Conservation (phyloP, 2,113 vertebrate genomes). For the Alethe diademata region DNA sequence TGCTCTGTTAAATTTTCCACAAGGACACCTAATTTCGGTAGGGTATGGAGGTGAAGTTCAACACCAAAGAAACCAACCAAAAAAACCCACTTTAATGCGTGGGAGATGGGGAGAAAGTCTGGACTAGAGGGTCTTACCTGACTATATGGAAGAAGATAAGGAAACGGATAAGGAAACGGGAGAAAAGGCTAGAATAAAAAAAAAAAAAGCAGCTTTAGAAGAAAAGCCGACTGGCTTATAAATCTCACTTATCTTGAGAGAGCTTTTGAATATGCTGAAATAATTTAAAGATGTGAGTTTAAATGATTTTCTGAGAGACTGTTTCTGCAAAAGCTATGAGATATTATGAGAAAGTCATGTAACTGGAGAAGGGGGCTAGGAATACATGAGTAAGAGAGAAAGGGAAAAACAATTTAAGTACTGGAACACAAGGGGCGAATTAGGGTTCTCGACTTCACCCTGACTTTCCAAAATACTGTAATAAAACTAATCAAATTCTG, state of each 20-base stretch:
- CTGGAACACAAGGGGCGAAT: background rate
- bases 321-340: background rate
- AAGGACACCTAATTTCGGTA: background rate
- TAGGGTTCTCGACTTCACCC: background rate
- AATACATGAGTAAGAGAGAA: background rate
- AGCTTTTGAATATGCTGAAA: background rate
- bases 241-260: background rate
- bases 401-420: background rate
- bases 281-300: background rate
- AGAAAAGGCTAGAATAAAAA: background rate
- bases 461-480: background rate
- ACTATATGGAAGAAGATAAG: background rate
- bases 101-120: background rate
- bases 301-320: background rate
- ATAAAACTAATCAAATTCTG: background rate
- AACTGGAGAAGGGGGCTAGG: background rate
- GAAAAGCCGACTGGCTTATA: background rate
- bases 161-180: rapidly evolving
- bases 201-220: background rate
- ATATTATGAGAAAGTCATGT: background rate
- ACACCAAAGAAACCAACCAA: background rate
- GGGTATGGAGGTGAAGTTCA: background rate
- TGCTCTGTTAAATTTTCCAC: background rate
- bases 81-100: background rate
- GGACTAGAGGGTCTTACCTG: background rate